Base-by-base conservation (phyloP, 2,888 invertebrate genomes). In the Stenolophus ochropezus region DNA sequence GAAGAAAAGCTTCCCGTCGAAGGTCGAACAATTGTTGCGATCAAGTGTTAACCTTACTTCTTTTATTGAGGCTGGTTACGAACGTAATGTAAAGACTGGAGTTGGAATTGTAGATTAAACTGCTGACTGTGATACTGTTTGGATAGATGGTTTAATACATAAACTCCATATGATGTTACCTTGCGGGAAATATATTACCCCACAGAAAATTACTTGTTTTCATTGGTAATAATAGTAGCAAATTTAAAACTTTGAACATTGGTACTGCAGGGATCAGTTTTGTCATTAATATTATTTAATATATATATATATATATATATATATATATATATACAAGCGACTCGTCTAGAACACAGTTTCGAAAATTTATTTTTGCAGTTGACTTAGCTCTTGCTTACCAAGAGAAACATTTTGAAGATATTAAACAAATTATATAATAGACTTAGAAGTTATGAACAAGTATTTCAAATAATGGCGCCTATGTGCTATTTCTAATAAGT, bases 111-210 rank as follows among this genome's bases (percentile, higher is more conserved):
- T n/a, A n/a, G n/a, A n/a, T n/a, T n/a, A n/a, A n/a, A 74, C 69
- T 11, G 77, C 78, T 8, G 82, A 65, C 3, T 78, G 82, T 61
- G 83, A 83, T 27, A 83, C 83, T 18, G 83, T 83, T 47, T 83
- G 82, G 82, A 74, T 78, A 75, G 58, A 82, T 14, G 3, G 8
- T 4, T 18, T 51, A 14, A 51, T 51, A 51, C 18, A 51, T 51
- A 51, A 51, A 51, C 18, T 51, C 2, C 8, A 51, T 16, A 14
- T 4, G 3, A 8, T 51, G 14, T 51, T 51, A 51, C 53, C 53
- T 16, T 51, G 53, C 8, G 8, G 14, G 4, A 51, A 16, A 51
- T 51, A 51, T 51, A 8, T 8, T 51, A 18, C 4, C 4, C 18
- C 2, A 51, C 53, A 14, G 53, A 14, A 14, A 18, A 51, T 16